phyloP scores from a whole-genome alignment of 2,113 vertebrate genomes.

The Henicopernis longicauda region DNA sequence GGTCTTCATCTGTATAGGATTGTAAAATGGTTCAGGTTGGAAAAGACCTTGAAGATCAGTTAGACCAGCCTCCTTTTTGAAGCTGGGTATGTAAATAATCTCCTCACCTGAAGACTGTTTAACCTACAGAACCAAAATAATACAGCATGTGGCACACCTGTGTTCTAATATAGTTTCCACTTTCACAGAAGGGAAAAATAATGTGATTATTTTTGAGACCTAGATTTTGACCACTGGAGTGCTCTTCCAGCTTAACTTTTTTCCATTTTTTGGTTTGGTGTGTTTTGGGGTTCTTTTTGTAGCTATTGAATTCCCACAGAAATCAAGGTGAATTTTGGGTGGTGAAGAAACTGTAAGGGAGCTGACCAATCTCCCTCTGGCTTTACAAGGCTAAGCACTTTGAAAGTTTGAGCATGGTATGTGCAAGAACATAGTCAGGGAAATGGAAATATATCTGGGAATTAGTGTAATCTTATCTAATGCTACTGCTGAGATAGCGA shows the following conservation, averaged over 20 bases:
- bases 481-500: background rate
- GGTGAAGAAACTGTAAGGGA: background rate
- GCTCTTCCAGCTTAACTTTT: background rate
- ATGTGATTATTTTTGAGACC: background rate
- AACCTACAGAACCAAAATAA: background rate
- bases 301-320: background rate
- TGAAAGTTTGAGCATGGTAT: background rate
- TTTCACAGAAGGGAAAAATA: background rate
- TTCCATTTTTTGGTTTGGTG: no score
- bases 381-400: background rate
- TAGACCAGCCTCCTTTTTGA: background rate
- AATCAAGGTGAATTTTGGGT: background rate
- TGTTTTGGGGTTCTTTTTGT: background rate
- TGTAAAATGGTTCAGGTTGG: background rate
- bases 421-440: background rate
- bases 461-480: background rate
- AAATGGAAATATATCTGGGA: background rate
- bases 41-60: background rate
- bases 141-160: background rate
- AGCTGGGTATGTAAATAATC: background rate
- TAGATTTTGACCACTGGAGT: background rate
- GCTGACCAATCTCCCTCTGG: background rate
- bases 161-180: background rate
- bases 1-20: background rate
- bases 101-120: background rate